Base-by-base conservation (phyloP, 2,797 vertebrate genomes). In the Lagorchestes hirsutus region DNA sequence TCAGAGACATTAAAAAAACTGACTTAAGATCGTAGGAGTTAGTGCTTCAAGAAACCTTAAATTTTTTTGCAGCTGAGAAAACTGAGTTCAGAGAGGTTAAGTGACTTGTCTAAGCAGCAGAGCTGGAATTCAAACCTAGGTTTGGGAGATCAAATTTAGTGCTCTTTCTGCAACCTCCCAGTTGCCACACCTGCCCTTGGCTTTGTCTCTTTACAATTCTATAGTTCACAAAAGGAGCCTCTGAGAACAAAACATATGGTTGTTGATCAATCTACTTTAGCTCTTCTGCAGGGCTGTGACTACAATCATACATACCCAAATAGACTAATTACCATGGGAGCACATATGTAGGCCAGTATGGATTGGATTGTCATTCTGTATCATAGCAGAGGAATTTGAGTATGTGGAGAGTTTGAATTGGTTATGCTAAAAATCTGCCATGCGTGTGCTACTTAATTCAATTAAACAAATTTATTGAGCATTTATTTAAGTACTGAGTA, bases 301-400 rank as follows among this genome's bases (percentile, higher is more conserved):
- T 95, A 52, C 59, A 90, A 13, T 54, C 11, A 0, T 67, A 54
- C 94, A 50, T 59, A 54, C 82, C 29, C 82, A 46, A 62, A 56
- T 95, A 62, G 54, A 87, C 62, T n/a, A 54, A 11, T 29, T 50
- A 46, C 22, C 11, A 5, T 87, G 74, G 9, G 40, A 87, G 92
- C 55, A 87, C 4, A 56, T 28, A 90, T 31, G 93, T 22, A 59
- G 55, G 87, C 92, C 82, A 82, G 9, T 82, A 95, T 94, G 92
- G 22, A 82, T 13, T 92, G 92, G 55, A 57, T 56, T 95, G 67
- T 34, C 22, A 57, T 95, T 92, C 54, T 46, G 2, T 82, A 18
- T 92, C 34, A 52, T 5, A 3, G 56, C 62, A 82, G 96, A 91
- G 55, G 56, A 93, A 82, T 92, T 5, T 56, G 54, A 90, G 50